phyloP scores from a whole-genome alignment of 2,113 vertebrate species.

The Equus quagga region DNA sequence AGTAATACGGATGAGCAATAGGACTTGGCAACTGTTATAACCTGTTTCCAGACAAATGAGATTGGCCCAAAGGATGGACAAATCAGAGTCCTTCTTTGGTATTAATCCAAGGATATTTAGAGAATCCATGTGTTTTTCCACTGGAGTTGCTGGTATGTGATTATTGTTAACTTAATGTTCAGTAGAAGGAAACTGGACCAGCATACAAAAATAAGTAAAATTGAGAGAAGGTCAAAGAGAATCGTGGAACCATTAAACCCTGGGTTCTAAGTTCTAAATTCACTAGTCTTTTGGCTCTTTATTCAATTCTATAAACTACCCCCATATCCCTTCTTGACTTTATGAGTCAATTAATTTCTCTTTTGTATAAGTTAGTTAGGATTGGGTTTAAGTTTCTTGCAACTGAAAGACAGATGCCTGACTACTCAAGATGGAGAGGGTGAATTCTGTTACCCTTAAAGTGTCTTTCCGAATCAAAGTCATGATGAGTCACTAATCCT shows the following conservation, averaged over 20 bases:
- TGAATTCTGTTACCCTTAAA: not conserved
- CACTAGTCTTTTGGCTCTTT: not conserved
- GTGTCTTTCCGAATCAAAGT: not conserved
- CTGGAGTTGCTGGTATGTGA: fast-evolving
- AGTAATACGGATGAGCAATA: not conserved
- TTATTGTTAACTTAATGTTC: not conserved
- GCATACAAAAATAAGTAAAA: not conserved
- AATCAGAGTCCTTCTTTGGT: not conserved
- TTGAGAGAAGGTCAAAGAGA: not conserved
- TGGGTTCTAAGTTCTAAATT: not conserved
- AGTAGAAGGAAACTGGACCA: not conserved
- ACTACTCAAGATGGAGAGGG: not conserved
- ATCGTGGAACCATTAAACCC: not conserved
- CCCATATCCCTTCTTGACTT: not conserved
- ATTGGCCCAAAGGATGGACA: not conserved
- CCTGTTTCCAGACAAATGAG: not conserved
- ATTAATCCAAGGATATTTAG: not conserved
- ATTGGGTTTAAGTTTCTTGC: not conserved
- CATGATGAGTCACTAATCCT: not conserved
- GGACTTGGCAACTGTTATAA: not conserved
- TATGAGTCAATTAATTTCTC: not conserved
- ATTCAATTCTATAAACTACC: not conserved
- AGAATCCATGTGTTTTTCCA: not conserved
- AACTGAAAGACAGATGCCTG: not conserved
- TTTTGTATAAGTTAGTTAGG: not conserved